These are phyloP conservation scores for Siniperca obscura DNA, from an alignment of 2,797 vertebrate genomes.

Conservation along the genomic window DNA sequence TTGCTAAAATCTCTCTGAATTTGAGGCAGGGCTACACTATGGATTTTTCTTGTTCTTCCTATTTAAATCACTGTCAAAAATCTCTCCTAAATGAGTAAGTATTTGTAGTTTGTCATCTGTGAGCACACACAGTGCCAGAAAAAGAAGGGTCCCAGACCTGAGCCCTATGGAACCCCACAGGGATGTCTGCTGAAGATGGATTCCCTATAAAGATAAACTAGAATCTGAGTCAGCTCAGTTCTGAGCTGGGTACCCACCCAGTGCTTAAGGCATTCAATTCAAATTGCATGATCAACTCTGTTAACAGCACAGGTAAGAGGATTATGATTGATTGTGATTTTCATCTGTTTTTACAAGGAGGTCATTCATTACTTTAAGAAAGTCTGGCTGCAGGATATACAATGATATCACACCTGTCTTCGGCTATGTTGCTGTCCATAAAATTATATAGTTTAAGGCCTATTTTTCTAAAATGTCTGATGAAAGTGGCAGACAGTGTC, in stretches of 20 bases:
- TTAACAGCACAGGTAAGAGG: constrained; percentile 26
- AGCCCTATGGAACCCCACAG: constrained; percentile 30
- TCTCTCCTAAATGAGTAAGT: neutral
- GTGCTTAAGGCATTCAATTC: constrained; percentile 51
- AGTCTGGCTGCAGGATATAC: constrained; percentile 2
- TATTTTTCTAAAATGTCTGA: neutral
- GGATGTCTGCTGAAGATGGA: constrained; percentile 19
- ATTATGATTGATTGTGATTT: constrained; percentile 24
- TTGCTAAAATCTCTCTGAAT: neutral
- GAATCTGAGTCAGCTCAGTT: constrained; percentile 14
- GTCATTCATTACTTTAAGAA: constrained; percentile 30
- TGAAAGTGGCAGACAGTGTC: neutral
- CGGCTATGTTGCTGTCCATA: neutral
- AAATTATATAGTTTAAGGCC: neutral
- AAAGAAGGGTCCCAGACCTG: neutral
- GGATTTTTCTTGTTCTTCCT: neutral
- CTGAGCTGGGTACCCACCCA: constrained; percentile 5
- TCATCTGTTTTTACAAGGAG: constrained; percentile 36
- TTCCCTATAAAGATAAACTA: neutral
- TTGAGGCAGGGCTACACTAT: neutral
- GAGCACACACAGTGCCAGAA: neutral
- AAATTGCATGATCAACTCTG: constrained; percentile 39
- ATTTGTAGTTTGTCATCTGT: neutral
- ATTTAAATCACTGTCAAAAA: neutral
- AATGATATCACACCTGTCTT: constrained; percentile 21